Base-by-base conservation (phyloP, 2,888 invertebrate species). In the Andrena chrysosceles region DNA sequence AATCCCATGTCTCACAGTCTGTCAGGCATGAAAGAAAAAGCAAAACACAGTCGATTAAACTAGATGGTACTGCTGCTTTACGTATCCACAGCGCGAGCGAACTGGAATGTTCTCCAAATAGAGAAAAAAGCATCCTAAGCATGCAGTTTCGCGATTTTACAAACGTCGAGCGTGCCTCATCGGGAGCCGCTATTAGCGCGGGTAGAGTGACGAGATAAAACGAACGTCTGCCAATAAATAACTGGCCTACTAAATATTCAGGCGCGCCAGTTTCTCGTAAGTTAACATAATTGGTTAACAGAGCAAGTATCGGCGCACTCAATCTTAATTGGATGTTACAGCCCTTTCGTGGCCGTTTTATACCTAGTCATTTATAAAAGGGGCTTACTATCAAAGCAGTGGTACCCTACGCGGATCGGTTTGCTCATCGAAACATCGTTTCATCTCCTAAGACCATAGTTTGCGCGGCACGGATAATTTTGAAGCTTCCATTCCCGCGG, bases 201-300 rank as follows among this genome's bases (percentile, higher is more conserved):
- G 33, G 3, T 20, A 1, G n/a, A 35, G 31, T 29, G 7, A 31
- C 20, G 60, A 48, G 66, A 62, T 33, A 60, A 49, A 79, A 72
- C 66, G 10, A 62, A 78, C 26, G 8, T 26, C 60, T 2, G 13
- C 13, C 66, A 13, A 79, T 81, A 72, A 60, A 79, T 72, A 81
- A 66, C 16, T 13, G 8, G 6, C 42, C 20, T 35, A 26, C 42
- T 68, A 62, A 68, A 42, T 59, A 71, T 80, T 78, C 79, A 67
- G 54, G 31, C 23, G 8, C 35, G n/a, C 8, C 23, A 23, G 59
- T 48, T 69, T 42, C 74, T 59, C 56, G 63, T 59, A 80, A 68
- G 52, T 42, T 49, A 80, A 81, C 74, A 64, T 81, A 80, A 80
- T 69, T 80, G 81, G 80, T 75, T 80, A 74, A 81, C 63, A 73